A percentile compares a stretch with the other conserved stretches of the same genome.
Conservation (phyloP, 2,888 invertebrate genomes). For the Acanthopleura granulata region DNA sequence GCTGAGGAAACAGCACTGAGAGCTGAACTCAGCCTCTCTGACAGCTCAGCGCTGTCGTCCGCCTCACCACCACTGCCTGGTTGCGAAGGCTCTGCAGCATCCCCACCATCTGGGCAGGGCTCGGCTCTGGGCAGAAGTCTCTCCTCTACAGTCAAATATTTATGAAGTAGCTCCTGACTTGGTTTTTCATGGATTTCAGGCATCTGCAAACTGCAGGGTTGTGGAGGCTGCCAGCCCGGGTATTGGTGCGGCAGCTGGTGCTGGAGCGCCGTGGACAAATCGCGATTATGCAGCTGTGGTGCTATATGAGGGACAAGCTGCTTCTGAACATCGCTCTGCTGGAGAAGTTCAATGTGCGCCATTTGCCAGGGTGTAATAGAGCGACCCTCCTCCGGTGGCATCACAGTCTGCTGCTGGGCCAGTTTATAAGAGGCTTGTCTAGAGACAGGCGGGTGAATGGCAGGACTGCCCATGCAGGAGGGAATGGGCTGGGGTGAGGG, state of each 20-base stretch:
- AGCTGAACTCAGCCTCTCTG: not conserved
- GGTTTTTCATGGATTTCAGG: constrained; percentile 2
- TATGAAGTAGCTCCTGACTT: not conserved
- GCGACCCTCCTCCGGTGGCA: constrained; percentile 74
- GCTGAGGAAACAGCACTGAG: not conserved
- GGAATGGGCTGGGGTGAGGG: not conserved
- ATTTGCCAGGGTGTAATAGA: not conserved
- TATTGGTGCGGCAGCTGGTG: not conserved
- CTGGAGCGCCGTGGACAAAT: not conserved
- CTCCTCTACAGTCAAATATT: not conserved
- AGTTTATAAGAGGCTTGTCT: constrained; percentile 90
- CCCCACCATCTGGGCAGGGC: not conserved
- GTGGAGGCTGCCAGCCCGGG: not conserved
- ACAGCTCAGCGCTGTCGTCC: not conserved
- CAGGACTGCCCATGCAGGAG: constrained; percentile 24
- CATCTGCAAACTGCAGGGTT: not conserved
- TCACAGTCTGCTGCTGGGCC: constrained; percentile 85
- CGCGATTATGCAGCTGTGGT: not conserved
- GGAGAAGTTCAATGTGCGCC: not conserved
- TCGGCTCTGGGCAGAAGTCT: not conserved
- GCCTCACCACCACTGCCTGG: not conserved
- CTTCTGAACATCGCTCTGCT: not conserved
- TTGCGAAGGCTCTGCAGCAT: not conserved
- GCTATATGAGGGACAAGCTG: not conserved
- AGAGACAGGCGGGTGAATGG: constrained; percentile 78